Evolutionary conservation across 2,888 invertebrate species (phyloP), one percentile per base, ranked within the genome.

Genomic region (Hoplodrina blanda): DNA sequence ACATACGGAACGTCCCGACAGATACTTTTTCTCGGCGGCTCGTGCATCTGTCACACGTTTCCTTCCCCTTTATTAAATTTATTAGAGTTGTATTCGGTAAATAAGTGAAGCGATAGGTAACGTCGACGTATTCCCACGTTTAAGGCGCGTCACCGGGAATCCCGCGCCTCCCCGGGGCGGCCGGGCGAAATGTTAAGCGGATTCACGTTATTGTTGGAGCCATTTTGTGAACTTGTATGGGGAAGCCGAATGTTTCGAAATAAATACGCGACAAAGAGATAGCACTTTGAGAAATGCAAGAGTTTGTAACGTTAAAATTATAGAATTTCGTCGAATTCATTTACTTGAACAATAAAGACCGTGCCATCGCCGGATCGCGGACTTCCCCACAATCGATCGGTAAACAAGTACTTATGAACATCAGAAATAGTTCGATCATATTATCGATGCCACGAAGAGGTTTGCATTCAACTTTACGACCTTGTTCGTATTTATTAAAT

Each of bases 401-500:
- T 70, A 72, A 68, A 70, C 79, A 84, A 86, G 85, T 83, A 82
- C 78, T 78, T 84, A 86, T 83, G 83, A 86, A 87, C 83, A 80
- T 85, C 91, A 89, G 86, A 92, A 92, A 92, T 93, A 93, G 94
- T 93, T 92, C 85, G 86, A 88, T 91, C 88, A 88, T 92, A 91
- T 93, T 93, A 93, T 94, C 92, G 92, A 91, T 91, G 88, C 88
- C 92, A 93, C 93, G 92, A 94, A 92, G 90, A 93, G 92, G 92
- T 92, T 91, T 93, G 93, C 92, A 93, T 94, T 94, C 88, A 87
- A 91, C 87, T 95, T 96, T 95, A 96, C 95, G 92, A 94, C 83
- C 92, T 94, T 94, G 94, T 94, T 94, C 94, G 93, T 95, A 95
- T 96, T 96, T 95, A 95, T 92, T 96, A 96, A 96, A 95, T 95